These are phyloP conservation scores for Tenthredo scrophulariae DNA, from an alignment of 2,888 invertebrate genomes.

Conservation along the genomic window DNA sequence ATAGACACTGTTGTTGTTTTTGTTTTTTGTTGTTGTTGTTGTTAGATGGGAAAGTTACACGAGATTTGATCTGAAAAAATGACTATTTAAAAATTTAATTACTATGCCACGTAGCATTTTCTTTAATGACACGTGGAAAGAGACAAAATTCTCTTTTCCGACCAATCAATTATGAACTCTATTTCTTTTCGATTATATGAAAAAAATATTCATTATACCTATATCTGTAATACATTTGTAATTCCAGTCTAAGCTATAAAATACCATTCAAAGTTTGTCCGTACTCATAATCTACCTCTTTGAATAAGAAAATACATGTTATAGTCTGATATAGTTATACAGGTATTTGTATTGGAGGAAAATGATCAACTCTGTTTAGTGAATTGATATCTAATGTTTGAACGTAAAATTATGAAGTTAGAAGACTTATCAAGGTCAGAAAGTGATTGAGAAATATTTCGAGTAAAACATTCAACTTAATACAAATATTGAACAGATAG, in stretches of 20 bases:
- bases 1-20: slow-evolving; percentile 56
- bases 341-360: background rate
- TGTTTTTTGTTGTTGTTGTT: background rate
- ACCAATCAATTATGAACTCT: background rate
- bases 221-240: slow-evolving; percentile 31
- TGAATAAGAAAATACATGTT: slow-evolving; percentile 31
- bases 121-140: slow-evolving; percentile 4
- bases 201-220: slow-evolving; percentile 40
- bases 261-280: slow-evolving; percentile 15
- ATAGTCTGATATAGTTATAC: background rate
- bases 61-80: slow-evolving; percentile 61
- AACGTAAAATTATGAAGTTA: background rate
- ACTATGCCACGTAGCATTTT: slow-evolving; percentile 61
- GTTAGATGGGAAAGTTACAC: slow-evolving; percentile 57
- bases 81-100: slow-evolving; percentile 60
- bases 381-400: background rate
- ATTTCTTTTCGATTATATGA: background rate
- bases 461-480: background rate
- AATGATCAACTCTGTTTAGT: background rate
- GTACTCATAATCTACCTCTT: slow-evolving; percentile 15
- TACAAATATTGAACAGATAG: slow-evolving; percentile 1
- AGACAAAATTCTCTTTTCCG: background rate
- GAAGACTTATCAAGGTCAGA: background rate
- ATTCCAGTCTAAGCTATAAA: slow-evolving; percentile 28
- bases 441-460: background rate